Evolutionary conservation across 2,113 vertebrate species (phyloP).

Genomic region (Theropithecus gelada): DNA sequence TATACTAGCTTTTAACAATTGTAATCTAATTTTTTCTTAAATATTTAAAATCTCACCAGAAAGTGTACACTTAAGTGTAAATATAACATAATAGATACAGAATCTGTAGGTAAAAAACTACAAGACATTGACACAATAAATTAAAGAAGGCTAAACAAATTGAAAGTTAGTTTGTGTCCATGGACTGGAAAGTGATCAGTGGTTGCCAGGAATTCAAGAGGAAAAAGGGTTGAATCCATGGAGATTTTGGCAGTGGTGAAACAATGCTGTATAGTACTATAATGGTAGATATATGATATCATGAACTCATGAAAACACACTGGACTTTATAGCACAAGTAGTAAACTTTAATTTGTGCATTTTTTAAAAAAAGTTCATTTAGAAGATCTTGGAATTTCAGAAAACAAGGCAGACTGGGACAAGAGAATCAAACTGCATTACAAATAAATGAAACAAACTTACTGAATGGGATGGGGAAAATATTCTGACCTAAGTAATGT

Average conservation of each 20-base stretch:
- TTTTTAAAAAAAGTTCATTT: not conserved
- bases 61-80: not conserved
- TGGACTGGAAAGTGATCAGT: not conserved
- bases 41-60: not conserved
- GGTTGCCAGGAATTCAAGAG: not conserved
- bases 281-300: not conserved
- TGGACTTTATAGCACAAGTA: not conserved
- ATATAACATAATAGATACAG: not conserved
- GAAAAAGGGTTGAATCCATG: not conserved
- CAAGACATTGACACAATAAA: not conserved
- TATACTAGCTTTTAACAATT: not conserved
- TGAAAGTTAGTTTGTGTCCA: not conserved
- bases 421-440: not conserved
- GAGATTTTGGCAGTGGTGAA: not conserved
- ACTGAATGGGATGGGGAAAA: not conserved
- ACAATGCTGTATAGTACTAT: not conserved
- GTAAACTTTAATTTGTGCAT: not conserved
- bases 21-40: not conserved
- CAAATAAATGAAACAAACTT: not conserved
- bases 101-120: not conserved
- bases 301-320: not conserved
- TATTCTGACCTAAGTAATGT: not conserved
- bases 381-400: not conserved
- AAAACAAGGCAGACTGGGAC: not conserved
- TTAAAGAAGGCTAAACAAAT: not conserved